These are phyloP conservation scores for Lepidurus arcticus DNA, from an alignment of 1,140 invertebrate genomes.

Conservation along the genomic window DNA sequence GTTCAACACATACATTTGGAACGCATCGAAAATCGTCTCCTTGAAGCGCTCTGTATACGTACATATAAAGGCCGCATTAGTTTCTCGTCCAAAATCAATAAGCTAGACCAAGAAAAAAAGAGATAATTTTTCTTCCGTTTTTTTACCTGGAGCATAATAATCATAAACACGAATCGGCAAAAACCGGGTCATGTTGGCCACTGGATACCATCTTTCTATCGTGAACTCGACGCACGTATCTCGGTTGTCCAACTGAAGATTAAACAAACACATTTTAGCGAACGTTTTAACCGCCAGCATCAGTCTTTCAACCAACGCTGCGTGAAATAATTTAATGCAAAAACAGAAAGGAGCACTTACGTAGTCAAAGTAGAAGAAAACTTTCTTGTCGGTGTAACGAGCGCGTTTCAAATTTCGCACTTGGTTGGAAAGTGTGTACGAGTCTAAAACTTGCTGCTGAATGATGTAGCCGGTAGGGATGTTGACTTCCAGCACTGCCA, in stretches of 20 bases:
- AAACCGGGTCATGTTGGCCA: conserved; percentile 92
- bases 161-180: conserved; percentile 86
- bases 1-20: conserved; percentile 80
- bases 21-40: conserved; percentile 84
- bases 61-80: conserved; percentile 30
- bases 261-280: conserved; percentile 36
- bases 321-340: conserved; percentile 22
- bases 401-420: conserved; percentile 78
- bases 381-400: conserved; percentile 70
- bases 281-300: conserved; percentile 26
- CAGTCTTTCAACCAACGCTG: conserved; percentile 24
- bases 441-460: conserved; percentile 80
- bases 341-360: conserved; percentile 52
- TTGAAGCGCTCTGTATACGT: conserved; percentile 81
- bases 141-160: conserved; percentile 88
- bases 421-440: conserved; percentile 63
- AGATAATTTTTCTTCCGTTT: not conserved
- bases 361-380: conserved; percentile 92
- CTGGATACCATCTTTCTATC: conserved; percentile 88
- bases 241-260: conserved; percentile 62
- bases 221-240: conserved; percentile 87
- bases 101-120: conserved; percentile 5
- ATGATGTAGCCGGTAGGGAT: conserved; percentile 91
- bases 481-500: conserved; percentile 83
- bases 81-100: not conserved